These are phyloP conservation scores for Ochropleura leucogaster DNA, from an alignment of 2,888 invertebrate species.

Conservation along the genomic window DNA sequence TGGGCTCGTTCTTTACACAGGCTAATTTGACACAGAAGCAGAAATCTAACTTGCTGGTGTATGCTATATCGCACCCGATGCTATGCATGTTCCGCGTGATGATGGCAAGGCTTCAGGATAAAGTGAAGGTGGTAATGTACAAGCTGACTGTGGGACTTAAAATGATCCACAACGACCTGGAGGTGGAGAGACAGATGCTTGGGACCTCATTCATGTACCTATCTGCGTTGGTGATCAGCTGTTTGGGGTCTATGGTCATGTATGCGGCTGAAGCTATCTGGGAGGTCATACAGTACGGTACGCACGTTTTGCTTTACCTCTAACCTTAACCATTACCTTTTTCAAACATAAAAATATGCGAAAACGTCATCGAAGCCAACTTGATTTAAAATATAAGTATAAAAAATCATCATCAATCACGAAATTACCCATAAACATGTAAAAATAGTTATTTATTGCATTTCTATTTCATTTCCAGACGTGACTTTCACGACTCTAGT, in stretches of 20 bases:
- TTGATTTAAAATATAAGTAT: background rate
- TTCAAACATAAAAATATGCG: background rate
- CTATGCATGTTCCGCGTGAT: slow-evolving; percentile 62
- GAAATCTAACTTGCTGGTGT: slow-evolving; percentile 67
- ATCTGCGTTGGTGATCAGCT: slow-evolving; percentile 57
- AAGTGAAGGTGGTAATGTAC: slow-evolving; percentile 65
- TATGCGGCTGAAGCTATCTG: slow-evolving; percentile 66
- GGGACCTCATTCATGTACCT: slow-evolving; percentile 65
- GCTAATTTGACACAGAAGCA: slow-evolving; percentile 68
- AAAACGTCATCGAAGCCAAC: background rate
- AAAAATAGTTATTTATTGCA: background rate
- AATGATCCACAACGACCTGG: slow-evolving; percentile 69
- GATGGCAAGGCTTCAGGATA: slow-evolving; percentile 57
- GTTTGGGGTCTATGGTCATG: slow-evolving; percentile 55
- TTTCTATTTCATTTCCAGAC: slow-evolving; percentile 63
- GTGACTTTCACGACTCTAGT: slow-evolving; percentile 70
- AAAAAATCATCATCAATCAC: background rate
- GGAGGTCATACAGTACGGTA: slow-evolving; percentile 61
- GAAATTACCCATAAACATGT: background rate
- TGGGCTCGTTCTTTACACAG: slow-evolving; percentile 70
- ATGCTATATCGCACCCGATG: slow-evolving; percentile 70
- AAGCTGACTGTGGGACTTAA: slow-evolving; percentile 70
- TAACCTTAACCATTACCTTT: too few species aligned
- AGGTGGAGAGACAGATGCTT: slow-evolving; percentile 75
- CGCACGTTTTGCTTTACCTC: background rate